phyloP scores from a whole-genome alignment of 2,888 invertebrate species.

The Cantharis flavilabris region DNA sequence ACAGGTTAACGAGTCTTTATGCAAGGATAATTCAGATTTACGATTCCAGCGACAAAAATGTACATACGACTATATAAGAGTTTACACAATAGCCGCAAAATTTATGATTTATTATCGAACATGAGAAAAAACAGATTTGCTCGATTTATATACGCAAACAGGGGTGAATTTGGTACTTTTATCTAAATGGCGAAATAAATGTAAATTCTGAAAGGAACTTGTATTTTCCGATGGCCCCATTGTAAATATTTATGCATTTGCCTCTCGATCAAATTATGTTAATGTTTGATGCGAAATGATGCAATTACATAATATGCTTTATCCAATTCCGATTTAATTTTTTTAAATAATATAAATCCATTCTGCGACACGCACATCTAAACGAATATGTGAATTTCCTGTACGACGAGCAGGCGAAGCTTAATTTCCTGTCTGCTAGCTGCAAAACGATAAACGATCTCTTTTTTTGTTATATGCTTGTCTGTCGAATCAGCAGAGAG shows the following conservation, averaged over 20 bases:
- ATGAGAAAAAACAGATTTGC: not conserved
- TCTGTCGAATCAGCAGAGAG: conserved; percentile 26
- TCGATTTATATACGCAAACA: not conserved
- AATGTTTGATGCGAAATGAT: not conserved
- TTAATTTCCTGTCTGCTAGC: conserved; percentile 40
- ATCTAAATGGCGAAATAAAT: not conserved
- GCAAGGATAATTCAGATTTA: conserved; percentile 24
- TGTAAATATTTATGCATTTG: not conserved
- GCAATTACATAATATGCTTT: not conserved
- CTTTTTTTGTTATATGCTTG: conserved; percentile 27
- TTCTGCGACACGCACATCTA: conserved; percentile 33
- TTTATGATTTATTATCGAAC: not conserved
- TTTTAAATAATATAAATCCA: conserved; percentile 23
- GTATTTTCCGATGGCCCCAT: not conserved
- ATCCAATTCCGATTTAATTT: conserved; percentile 1
- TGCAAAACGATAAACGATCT: conserved; percentile 30
- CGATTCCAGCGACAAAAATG: conserved; percentile 9
- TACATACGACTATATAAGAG: conserved; percentile 14
- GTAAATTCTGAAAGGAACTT: not conserved
- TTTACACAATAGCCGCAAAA: not conserved
- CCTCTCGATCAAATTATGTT: not conserved
- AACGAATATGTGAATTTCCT: conserved; percentile 41
- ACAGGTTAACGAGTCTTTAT: conserved; percentile 22
- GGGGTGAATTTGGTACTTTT: not conserved
- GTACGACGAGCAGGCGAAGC: conserved; percentile 38